Base-by-base conservation (phyloP, 2,113 vertebrate species). In the Euleptes europaea region DNA sequence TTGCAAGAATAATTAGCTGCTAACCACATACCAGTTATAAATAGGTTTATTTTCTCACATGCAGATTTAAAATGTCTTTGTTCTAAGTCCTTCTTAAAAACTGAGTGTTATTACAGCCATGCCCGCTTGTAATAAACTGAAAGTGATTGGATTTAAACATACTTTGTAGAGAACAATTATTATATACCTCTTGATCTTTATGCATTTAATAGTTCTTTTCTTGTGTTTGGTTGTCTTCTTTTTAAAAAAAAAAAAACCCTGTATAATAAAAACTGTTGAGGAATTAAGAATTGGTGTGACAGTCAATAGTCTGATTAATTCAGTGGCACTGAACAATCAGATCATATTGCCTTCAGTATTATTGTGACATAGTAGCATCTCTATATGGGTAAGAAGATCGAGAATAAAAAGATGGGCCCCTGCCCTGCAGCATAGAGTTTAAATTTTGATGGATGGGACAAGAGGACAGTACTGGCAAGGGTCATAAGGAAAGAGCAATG, bases 1-100 rank as follows among this genome's bases (percentile, higher is more conserved):
- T 74, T 77, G 60, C 5, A 87, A 33, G 51, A 47, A 85, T 75
- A 83, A 38, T 85, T 72, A 85, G 44, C 85, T 93, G 44, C 60
- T 63, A 73, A 70, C 86, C 81, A 44, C 84, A 84, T 81, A 15
- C 71, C 26, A 86, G 7, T 49, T 87, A 88, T 84, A 93, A 91
- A 88, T 51, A 82, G 31, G 2, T 57, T 93, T 86, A 51, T 73
- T 88, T 15, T 65, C n/a, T n/a, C 40, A 72, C 19, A 23, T 66
- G 35, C 19, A 23, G n/a, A 73, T 84, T 92, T 80, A 87, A 89
- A 90, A 74, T 75, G 65, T 57, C 40, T 73, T 65, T 86, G 69
- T 72, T 44, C 60, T 84, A 71, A 74, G 5, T 87, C 89, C 70
- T 1, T 66, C 0, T 84, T 93, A 89, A 33, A 91, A 90, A 19